Conservation (phyloP, 2,113 vertebrate genomes). For the Trematomus loennbergii region DNA sequence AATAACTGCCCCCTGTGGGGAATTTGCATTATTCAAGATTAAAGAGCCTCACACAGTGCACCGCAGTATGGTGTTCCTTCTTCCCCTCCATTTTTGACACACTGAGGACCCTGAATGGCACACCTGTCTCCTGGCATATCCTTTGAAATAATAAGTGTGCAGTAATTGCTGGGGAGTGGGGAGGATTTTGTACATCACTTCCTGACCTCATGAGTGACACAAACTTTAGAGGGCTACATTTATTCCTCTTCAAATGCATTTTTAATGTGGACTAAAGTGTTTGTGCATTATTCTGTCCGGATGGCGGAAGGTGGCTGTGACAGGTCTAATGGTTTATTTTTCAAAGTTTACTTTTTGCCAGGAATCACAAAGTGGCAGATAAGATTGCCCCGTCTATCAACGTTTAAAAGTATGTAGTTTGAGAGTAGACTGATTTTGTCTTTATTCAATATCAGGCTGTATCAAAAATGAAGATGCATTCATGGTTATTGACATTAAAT, state of each 20-base stretch:
- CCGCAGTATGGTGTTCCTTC: conserved; percentile 72
- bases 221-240: conserved; percentile 83
- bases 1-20: conserved; percentile 83
- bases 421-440: conserved; percentile 68
- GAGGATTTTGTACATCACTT: conserved; percentile 82
- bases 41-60: conserved; percentile 79
- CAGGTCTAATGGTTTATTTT: conserved; percentile 79
- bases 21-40: conserved; percentile 86
- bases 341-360: conserved; percentile 44
- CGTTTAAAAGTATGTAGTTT: conserved; percentile 70
- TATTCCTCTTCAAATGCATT: conserved; percentile 80
- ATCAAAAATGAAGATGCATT: conserved; percentile 52
- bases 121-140: conserved; percentile 85
- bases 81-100: conserved; percentile 76
- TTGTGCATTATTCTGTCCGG: conserved; percentile 75
- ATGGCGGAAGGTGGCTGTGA: conserved; percentile 67
- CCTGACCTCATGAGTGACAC: conserved; percentile 83
- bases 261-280: conserved; percentile 83
- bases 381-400: conserved; percentile 73
- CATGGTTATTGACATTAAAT: conserved; percentile 46
- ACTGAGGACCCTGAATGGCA: conserved; percentile 78
- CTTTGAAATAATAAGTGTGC: conserved; percentile 83
- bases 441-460: conserved; percentile 67
- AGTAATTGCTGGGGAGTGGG: conserved; percentile 83
- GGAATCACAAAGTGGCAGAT: conserved; percentile 77